Conservation (phyloP, 1,140 invertebrate species). For the Trichomalopsis sarcophagae region DNA sequence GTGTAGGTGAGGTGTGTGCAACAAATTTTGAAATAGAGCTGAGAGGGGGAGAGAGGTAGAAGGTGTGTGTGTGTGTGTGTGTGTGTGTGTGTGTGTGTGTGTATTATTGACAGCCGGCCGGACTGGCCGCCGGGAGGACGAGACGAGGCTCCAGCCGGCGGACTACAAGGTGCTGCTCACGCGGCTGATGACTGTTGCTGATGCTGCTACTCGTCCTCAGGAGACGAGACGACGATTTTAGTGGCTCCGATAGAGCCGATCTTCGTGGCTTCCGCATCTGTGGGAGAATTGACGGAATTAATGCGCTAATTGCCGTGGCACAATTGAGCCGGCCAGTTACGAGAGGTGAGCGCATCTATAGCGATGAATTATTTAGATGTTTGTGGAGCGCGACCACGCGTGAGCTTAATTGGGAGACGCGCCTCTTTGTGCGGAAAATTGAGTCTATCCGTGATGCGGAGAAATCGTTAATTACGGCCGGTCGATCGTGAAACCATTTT, state of each 20-base stretch:
- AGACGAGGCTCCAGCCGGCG: conserved; percentile 12
- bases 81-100: neutral
- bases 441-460: too few species aligned
- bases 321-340: too few species aligned
- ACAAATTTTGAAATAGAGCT: too few species aligned
- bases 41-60: too few species aligned
- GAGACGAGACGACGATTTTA: neutral
- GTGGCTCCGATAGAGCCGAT: neutral
- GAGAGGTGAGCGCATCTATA: neutral
- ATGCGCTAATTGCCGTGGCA: neutral
- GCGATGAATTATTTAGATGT: too few species aligned
- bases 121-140: neutral
- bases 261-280: conserved; percentile 26
- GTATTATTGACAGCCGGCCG: neutral
- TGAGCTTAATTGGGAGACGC: too few species aligned
- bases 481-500: too few species aligned
- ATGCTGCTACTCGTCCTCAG: neutral
- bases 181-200: neutral
- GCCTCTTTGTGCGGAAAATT: too few species aligned
- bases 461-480: too few species aligned
- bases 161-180: neutral
- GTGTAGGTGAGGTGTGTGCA: too few species aligned
- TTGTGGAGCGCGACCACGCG: too few species aligned
- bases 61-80: neutral
- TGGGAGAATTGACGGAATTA: neutral